Base-by-base conservation (phyloP, 2,888 invertebrate species). In the Agrotis segetum region DNA sequence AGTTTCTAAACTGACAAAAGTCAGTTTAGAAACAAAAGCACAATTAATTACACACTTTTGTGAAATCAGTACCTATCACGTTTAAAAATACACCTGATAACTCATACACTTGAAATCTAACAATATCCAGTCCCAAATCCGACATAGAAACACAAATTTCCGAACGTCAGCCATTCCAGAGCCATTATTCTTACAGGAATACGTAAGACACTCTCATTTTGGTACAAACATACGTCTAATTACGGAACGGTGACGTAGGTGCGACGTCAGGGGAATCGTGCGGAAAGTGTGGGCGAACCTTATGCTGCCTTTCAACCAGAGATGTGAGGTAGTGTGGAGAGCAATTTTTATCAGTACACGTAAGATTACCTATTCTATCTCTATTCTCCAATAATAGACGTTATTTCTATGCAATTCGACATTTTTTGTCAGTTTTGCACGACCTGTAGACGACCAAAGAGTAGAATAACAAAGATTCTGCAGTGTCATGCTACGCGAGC, bases 211-310 rank as follows among this genome's bases (percentile, higher is more conserved):
- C 67, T 59, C 67, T 75, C 53, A 53, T 74, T 78, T 78, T 73
- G 70, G 74, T 46, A 76, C 77, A 74, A 78, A 79, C 71, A 70
- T 55, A 71, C 74, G 34, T 85, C 84, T 84, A 85, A 85, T 85
- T 83, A 71, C 72, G 71, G 82, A 56, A 6, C 34, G 5, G 34
- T 82, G 83, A 85, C 85, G 85, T 82, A 68, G 66, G 24, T 1
- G 14, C 75, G 83, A 85, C 84, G 71, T 59, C 71, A 72, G 74
- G 55, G 59, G 73, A 24, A 61, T 74, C 79, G 85, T 80, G 76
- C 74, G 79, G 71, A 74, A 53, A 75, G 67, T 66, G 77, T 83
- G 68, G 81, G 84, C 55, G 83, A 49, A 49, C 53, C 66, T 81
- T 74, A 60, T 14, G 56, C n/a, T 56, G 6, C 14, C 34, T 56